A percentile compares a stretch with the other conserved stretches of the same genome.
Evolutionary conservation across 1,140 invertebrate genomes (phyloP).

Genomic region (Sesamia nonagrioides): DNA sequence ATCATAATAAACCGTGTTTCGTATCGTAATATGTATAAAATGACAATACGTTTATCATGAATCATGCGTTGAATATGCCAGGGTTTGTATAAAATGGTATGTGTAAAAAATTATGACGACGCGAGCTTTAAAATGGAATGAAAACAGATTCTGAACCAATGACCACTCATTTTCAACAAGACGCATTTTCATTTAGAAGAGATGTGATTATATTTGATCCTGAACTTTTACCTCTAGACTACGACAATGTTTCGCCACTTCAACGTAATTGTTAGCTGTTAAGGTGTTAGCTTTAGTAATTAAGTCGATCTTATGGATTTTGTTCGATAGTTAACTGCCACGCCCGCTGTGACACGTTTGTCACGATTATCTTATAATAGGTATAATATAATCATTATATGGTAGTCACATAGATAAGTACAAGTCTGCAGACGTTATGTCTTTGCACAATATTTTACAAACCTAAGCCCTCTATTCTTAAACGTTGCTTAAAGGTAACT

Average conservation of each 20-base stretch:
- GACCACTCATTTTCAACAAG: no score
- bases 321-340: slow-evolving; percentile 12
- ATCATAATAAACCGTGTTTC: no score
- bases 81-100: neutral
- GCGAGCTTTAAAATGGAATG: neutral
- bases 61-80: neutral
- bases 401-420: neutral
- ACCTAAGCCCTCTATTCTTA: no score
- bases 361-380: neutral
- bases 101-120: neutral
- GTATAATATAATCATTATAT: neutral
- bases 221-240: neutral
- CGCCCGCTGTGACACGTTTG: slow-evolving; percentile 2
- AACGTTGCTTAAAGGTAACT: no score
- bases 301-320: slow-evolving; percentile 10
- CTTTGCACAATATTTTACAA: neutral
- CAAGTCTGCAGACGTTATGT: neutral
- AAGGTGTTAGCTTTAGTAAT: slow-evolving; percentile 21
- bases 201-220: neutral
- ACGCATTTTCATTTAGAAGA: neutral
- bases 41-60: neutral
- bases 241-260: neutral
- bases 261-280: slow-evolving; percentile 5
- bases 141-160: no score
- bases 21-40: no score